Evolutionary conservation across 2,797 vertebrate genomes (phyloP), one percentile per base, ranked within the genome.

Genomic region (Centropyge bicolor): DNA sequence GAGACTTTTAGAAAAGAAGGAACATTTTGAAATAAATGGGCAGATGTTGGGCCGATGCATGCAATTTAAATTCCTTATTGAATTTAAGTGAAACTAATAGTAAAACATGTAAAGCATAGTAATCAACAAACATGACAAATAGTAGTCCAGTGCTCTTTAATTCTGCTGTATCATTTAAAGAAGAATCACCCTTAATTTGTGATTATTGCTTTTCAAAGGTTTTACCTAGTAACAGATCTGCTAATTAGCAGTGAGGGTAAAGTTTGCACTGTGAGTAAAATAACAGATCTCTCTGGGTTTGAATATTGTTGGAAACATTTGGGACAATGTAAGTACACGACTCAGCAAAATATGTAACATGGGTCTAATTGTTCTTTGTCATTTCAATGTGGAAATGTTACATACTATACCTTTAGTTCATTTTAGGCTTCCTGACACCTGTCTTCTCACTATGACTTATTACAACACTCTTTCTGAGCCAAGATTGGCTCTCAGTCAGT

Each of bases 381-480:
- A 31, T 31, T 31, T 31, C 27, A 31, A 31, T 31, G 27, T 31
- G 27, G 27, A 31, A 31, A 31, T 31, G 27, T 31, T 31, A 31
- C 27, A 31, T 31, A 4, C 27, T 4, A 31, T 31, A 31, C 27
- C 27, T 31, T 31, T 31, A 86, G 76, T 76, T 78, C 8, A 80
- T 84, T 84, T 83, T 76, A 74, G 80, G 65, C 75, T 63, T 57
- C 40, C 59, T 74, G 69, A 76, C 74, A 63, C 51, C 20, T 8
- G 31, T 71, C 76, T 70, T 81, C 69, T 82, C 61, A 67, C 27
- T 19, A 31, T 79, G 87, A 89, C 81, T 89, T 85, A 91, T 87
- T 88, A 70, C 52, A 74, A 83, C 88, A 78, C 89, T 75, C 61
- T 81, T 83, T 84, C 74, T 55, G 9, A 36, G 82, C 84, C 78